Evolutionary conservation across 1,140 invertebrate species (phyloP).

Genomic region (Xylocopa sonorina): DNA sequence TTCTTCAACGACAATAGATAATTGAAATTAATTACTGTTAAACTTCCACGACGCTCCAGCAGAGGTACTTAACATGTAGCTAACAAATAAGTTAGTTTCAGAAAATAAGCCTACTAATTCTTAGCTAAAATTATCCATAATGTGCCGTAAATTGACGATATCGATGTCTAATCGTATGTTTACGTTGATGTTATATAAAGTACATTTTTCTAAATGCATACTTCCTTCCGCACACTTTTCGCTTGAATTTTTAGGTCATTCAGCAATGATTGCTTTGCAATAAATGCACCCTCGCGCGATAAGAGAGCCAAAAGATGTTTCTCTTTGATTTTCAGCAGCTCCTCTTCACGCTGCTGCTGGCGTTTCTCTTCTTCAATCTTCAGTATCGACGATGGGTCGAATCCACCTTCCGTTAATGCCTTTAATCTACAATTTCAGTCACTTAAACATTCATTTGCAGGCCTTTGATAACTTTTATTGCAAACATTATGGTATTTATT

Average conservation of each 20-base stretch:
- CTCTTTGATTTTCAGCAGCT: conserved; percentile 28
- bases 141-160: too few species aligned
- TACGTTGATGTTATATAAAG: too few species aligned
- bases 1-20: conserved; percentile 12
- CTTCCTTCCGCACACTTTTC: conserved; percentile 32
- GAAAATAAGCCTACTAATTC: too few species aligned
- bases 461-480: too few species aligned
- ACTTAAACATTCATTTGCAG: too few species aligned
- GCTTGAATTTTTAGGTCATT: conserved; percentile 15
- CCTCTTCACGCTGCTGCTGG: not conserved
- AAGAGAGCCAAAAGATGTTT: conserved; percentile 21
- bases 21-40: too few species aligned
- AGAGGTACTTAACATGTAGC: too few species aligned
- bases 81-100: too few species aligned
- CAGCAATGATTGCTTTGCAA: conserved; percentile 29
- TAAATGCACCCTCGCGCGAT: conserved; percentile 15
- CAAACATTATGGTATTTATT: too few species aligned
- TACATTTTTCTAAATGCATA: not conserved
- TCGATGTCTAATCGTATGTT: too few species aligned
- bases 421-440: conserved; percentile 17
- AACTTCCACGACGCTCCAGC: too few species aligned
- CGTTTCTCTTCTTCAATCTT: conserved; percentile 19
- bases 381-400: conserved; percentile 1
- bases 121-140: too few species aligned
- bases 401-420: not conserved